Evolutionary conservation across 2,113 vertebrate genomes (phyloP).

Genomic region (Hippocampus zosterae): DNA sequence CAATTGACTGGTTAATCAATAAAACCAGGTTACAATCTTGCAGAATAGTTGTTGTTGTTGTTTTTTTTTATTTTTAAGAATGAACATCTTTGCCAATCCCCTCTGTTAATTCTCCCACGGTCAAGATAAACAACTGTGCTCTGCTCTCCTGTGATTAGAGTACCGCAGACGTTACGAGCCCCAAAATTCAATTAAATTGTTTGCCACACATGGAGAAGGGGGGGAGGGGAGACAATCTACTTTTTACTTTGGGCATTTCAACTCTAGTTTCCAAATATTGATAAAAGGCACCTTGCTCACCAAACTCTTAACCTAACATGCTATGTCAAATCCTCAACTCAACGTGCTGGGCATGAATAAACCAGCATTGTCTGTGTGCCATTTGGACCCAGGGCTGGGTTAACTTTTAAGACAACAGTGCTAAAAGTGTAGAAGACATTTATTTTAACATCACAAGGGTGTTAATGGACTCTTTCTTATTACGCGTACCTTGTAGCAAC

Average conservation of each 20-base stretch:
- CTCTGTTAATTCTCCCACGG: conserved; percentile 69
- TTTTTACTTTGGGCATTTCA: not conserved
- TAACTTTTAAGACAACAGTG: no score
- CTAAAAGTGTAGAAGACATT: no score
- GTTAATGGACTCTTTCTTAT: no score
- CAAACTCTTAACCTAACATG: no score
- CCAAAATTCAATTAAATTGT: conserved; percentile 75
- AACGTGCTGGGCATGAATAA: no score
- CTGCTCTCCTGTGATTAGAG: conserved; percentile 63
- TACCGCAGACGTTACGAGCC: conserved; percentile 78
- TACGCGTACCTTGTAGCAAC: no score
- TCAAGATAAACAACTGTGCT: conserved; percentile 73
- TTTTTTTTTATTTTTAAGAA: conserved; percentile 23
- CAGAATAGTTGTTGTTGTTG: conserved; percentile 30
- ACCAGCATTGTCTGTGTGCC: no score
- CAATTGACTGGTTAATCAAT: conserved; percentile 50
- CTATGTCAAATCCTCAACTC: no score
- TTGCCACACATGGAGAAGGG: conserved; percentile 61
- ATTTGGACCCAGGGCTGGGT: no score
- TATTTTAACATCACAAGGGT: no score
- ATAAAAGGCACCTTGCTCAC: conserved; percentile 54
- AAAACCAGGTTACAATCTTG: conserved; percentile 40
- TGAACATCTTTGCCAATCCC: conserved; percentile 47
- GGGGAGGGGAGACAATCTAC: conserved; percentile 9
- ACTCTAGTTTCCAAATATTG: conserved; percentile 56